A percentile compares a stretch with the other conserved stretches of the same genome.
phyloP scores from a whole-genome alignment of 2,888 invertebrate genomes.

The Lordiphosa andalusiaca region DNA sequence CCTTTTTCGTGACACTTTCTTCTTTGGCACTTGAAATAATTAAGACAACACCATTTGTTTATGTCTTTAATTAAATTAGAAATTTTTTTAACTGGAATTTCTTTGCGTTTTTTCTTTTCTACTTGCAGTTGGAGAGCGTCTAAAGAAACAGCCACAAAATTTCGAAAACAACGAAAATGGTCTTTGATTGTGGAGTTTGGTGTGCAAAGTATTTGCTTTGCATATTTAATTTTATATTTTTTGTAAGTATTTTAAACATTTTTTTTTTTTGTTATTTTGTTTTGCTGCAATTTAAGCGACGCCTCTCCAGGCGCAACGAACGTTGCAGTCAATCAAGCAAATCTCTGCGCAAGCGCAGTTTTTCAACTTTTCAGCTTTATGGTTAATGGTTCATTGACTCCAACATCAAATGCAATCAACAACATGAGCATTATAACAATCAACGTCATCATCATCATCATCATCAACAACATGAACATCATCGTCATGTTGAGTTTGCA shows the following conservation, averaged over 20 bases:
- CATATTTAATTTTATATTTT: slow-evolving; percentile 87
- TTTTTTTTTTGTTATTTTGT: slow-evolving; percentile 1
- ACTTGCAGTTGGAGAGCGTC: slow-evolving; percentile 44
- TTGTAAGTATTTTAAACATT: slow-evolving; percentile 82
- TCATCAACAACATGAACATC: slow-evolving; percentile 61
- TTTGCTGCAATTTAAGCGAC: slow-evolving; percentile 25
- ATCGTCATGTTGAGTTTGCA: slow-evolving; percentile 41
- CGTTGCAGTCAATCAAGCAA: slow-evolving; percentile 66
- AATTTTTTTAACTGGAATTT: slow-evolving; percentile 16
- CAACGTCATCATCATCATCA: slow-evolving; percentile 47
- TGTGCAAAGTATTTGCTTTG: slow-evolving; percentile 87
- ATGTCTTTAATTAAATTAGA: slow-evolving; percentile 49
- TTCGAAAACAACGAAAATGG: slow-evolving; percentile 78
- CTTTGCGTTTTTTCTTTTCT: slow-evolving; percentile 14
- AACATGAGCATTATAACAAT: slow-evolving; percentile 56
- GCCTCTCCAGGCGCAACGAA: slow-evolving; percentile 16
- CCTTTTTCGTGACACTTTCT: slow-evolving; percentile 51
- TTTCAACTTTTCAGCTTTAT: slow-evolving; percentile 41
- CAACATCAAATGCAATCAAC: slow-evolving; percentile 62
- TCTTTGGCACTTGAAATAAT: slow-evolving; percentile 53
- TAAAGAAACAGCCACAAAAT: slow-evolving; percentile 61
- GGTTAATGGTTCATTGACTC: slow-evolving; percentile 57
- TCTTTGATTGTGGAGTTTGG: slow-evolving; percentile 83
- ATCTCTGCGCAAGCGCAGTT: slow-evolving; percentile 71
- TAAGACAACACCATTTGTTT: slow-evolving; percentile 8